These are phyloP conservation scores for Sebastes steindachneri DNA, from an alignment of 2,797 vertebrate species.

Conservation along the genomic window DNA sequence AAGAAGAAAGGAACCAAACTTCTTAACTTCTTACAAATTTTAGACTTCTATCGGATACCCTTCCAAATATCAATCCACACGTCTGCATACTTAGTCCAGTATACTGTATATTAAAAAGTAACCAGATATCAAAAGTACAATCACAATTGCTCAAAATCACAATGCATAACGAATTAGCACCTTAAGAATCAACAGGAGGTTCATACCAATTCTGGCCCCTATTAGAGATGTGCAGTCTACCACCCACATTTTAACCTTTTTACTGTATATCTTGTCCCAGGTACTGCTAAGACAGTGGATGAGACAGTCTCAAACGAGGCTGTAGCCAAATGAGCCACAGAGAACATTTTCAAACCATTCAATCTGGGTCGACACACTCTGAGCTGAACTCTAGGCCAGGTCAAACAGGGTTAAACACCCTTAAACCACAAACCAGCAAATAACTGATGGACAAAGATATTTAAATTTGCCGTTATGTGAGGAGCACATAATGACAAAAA, in stretches of 20 bases:
- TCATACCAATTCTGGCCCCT: not conserved
- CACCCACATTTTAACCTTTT: not conserved
- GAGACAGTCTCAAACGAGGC: not conserved
- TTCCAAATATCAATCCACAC: not conserved
- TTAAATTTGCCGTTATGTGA: not conserved
- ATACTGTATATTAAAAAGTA: too few species aligned
- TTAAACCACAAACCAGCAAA: not conserved
- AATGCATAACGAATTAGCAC: not conserved
- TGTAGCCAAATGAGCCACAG: not conserved
- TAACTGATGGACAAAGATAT: not conserved
- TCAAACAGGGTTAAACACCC: not conserved
- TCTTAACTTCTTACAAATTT: not conserved
- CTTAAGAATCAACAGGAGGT: not conserved
- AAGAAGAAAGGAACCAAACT: not conserved
- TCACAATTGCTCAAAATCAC: not conserved
- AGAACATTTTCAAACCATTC: not conserved
- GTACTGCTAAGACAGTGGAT: not conserved
- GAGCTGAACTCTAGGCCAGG: not conserved
- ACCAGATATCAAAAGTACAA: not conserved
- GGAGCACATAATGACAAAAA: not conserved
- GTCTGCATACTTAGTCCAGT: not conserved
- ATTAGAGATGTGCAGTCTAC: not conserved
- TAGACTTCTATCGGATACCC: not conserved
- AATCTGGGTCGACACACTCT: not conserved
- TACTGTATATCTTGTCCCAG: not conserved